Evolutionary conservation across 2,888 invertebrate species (phyloP), one percentile per base, ranked within the genome.

Genomic region (Neocrepidodera transversa): DNA sequence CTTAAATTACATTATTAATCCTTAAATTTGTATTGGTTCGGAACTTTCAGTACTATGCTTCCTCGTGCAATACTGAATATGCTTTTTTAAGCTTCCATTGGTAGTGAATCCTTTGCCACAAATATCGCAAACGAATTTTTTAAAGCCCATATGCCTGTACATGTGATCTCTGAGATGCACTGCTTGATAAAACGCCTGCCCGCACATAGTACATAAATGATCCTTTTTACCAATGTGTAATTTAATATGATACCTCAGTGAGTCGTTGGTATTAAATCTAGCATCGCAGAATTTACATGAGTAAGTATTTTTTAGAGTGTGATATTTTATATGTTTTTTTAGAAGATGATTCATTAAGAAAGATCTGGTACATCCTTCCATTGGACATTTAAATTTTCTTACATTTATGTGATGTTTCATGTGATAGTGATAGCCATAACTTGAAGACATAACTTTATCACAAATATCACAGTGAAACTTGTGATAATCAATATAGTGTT

Each of bases 161-260:
- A 68, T 64, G 40, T 73, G 73, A 3, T 64, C 52, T 18, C 67
- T 68, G 2, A 73, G 58, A 59, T 70, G 68, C n/a, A 61, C 61
- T 0, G 62, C 32, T 54, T 67, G 67, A 20, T 65, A 63, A 30
- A 68, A 70, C 0, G 60, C 53, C 36, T 60, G 62, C 2, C 68
- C 68, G 35, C 70, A 70, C 17, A 61, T 49, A 1, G 60, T 63
- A 45, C 70, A 69, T 20, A 66, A 26, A 52, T 68, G 58, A 4
- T 65, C 53, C 13, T 57, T 62, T 16, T 60, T 59, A 2, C 64
- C 67, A 7, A 40, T 32, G 38, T 70, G 70, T 11, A 59, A 57
- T 38, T 61, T 58, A 18, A 32, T 20, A 43, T 70, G 70, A 55
- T 68, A 69, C 11, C 63, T 42, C 11, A 63, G 50, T 2, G 64